These are phyloP conservation scores for Calosoma granatense DNA, from an alignment of 1,140 invertebrate genomes.

Conservation along the genomic window DNA sequence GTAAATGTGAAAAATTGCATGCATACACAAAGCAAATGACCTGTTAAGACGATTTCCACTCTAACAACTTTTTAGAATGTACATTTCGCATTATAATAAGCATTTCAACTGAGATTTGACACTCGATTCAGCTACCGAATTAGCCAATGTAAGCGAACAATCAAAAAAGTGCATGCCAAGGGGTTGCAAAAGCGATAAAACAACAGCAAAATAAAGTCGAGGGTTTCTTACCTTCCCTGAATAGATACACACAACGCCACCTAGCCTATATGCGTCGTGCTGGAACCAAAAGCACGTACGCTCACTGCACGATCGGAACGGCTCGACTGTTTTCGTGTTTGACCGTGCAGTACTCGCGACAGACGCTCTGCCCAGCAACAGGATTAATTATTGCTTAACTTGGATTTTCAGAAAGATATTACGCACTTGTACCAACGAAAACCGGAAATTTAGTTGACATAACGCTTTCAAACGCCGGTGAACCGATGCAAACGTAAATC, in stretches of 20 bases:
- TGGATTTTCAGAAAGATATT: not conserved
- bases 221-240: slow-evolving; percentile 30
- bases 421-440: not conserved
- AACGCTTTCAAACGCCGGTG: not conserved
- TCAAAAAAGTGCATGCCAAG: slow-evolving; percentile 14
- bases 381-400: not conserved
- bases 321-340: not conserved
- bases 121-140: not conserved
- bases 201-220: slow-evolving; percentile 25
- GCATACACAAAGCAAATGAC: slow-evolving; percentile 25
- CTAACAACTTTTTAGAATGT: slow-evolving; percentile 18
- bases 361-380: not conserved
- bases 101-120: slow-evolving; percentile 9
- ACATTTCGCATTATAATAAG: slow-evolving; percentile 3
- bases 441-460: not conserved
- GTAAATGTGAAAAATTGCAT: slow-evolving; percentile 24
- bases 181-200: slow-evolving; percentile 16
- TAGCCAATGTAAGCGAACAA: slow-evolving; percentile 16
- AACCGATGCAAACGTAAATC: not conserved
- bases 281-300: slow-evolving; percentile 30
- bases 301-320: slow-evolving; percentile 18
- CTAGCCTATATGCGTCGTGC: slow-evolving; percentile 28
- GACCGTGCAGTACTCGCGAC: not conserved
- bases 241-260: slow-evolving; percentile 30
- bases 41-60: slow-evolving; percentile 30